Evolutionary conservation across 2,888 invertebrate species (phyloP).

Genomic region (Ferrisia virgata): DNA sequence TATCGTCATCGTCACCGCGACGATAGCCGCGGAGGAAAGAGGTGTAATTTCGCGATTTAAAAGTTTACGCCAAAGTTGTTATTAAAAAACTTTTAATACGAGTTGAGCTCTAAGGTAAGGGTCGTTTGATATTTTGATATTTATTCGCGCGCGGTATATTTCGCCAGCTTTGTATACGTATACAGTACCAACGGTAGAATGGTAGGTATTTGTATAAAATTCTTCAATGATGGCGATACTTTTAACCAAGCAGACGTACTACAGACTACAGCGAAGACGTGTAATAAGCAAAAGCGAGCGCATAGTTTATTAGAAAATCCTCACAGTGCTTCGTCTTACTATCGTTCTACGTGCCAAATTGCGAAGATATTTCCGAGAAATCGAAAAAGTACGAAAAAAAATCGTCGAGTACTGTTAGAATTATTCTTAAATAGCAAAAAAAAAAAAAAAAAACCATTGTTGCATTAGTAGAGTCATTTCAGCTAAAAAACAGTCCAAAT

Average conservation of each 20-base stretch:
- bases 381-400: no score
- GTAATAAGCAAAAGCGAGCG: no score
- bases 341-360: no score
- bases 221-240: background rate
- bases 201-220: background rate
- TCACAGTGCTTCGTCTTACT: no score
- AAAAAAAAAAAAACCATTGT: no score
- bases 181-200: no score
- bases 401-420: no score
- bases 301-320: background rate
- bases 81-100: constrained; percentile 40
- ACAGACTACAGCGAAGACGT: no score
- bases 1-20: background rate
- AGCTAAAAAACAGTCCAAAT: no score
- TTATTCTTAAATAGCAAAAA: no score
- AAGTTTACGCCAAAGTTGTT: constrained; percentile 37
- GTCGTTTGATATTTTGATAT: constrained; percentile 27
- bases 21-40: background rate
- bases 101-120: constrained; percentile 27
- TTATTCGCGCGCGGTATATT: background rate
- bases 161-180: background rate
- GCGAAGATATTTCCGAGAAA: no score
- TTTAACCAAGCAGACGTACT: background rate
- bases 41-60: constrained; percentile 36
- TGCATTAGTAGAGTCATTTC: no score